These are phyloP conservation scores for Sinocyclocheilus anshuiensis DNA, from an alignment of 2,113 vertebrate species.

Conservation along the genomic window DNA sequence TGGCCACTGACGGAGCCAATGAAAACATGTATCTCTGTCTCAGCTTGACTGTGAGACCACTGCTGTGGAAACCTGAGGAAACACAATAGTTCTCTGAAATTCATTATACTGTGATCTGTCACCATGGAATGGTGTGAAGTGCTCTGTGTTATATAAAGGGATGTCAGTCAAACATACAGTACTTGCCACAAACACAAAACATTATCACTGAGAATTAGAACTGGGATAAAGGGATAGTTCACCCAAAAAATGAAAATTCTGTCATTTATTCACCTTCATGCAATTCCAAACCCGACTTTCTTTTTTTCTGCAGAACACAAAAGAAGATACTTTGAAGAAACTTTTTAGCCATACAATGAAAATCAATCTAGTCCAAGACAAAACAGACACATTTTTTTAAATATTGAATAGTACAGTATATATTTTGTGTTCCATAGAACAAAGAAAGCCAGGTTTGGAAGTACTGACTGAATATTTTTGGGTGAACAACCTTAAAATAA, in stretches of 20 bases:
- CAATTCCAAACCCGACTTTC: background rate
- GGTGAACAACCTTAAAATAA: background rate
- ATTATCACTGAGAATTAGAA: background rate
- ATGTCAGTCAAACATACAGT: background rate
- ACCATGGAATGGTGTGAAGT: conserved; percentile 41
- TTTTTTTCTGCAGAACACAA: background rate
- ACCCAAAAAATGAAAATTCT: background rate
- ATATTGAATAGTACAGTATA: too few relatives aligned
- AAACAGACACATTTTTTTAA: background rate
- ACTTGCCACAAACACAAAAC: background rate
- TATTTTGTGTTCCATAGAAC: background rate
- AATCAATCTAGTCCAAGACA: background rate
- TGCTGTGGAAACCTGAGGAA: conserved; percentile 51
- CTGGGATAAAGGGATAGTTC: background rate
- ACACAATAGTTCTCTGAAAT: conserved; percentile 38
- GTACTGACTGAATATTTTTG: background rate
- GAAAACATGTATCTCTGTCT: conserved; percentile 55
- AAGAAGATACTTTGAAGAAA: background rate
- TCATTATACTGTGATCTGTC: conserved; percentile 58
- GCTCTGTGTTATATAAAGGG: conserved; percentile 10
- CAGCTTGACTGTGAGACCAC: conserved; percentile 59
- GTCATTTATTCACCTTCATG: background rate
- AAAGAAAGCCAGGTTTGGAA: background rate
- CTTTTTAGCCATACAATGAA: background rate
- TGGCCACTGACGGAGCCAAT: conserved; percentile 56